Evolutionary conservation across 2,888 invertebrate species (phyloP).

Genomic region (Geophilus truncorum): DNA sequence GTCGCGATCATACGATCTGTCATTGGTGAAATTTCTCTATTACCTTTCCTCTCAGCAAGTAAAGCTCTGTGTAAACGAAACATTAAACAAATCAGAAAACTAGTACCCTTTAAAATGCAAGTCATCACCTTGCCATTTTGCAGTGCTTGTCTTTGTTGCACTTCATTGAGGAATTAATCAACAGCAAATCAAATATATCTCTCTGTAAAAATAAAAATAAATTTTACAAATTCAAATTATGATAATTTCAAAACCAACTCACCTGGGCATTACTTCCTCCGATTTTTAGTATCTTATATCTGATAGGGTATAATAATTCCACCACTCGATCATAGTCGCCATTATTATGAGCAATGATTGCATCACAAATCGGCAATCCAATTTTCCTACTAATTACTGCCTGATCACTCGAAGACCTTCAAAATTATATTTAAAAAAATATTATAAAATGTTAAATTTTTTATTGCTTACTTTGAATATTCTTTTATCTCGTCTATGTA

Average conservation of each 20-base stretch:
- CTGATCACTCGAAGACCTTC: background rate
- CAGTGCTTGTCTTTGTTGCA: slow-evolving; percentile 31
- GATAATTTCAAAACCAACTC: background rate
- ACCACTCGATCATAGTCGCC: background rate
- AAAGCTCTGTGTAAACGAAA: slow-evolving; percentile 28
- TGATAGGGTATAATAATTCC: slow-evolving; percentile 7
- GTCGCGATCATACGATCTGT: slow-evolving; percentile 35
- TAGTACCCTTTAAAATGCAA: background rate
- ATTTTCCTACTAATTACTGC: background rate
- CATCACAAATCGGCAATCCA: background rate
- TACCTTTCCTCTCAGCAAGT: slow-evolving; percentile 34
- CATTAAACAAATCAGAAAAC: background rate
- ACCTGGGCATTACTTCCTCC: slow-evolving; percentile 29
- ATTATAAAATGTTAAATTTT: background rate
- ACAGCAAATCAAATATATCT: slow-evolving; percentile 35
- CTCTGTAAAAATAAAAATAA: slow-evolving; percentile 30
- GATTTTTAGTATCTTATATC: background rate
- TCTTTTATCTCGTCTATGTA: background rate
- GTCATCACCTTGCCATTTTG: slow-evolving; percentile 35
- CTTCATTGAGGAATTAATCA: slow-evolving; percentile 36
- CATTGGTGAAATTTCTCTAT: slow-evolving; percentile 35
- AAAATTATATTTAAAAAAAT: background rate
- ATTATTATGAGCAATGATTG: background rate
- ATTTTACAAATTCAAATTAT: background rate
- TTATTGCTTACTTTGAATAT: background rate